These are phyloP conservation scores for Leucoraja erinaceus DNA, from an alignment of 2,113 vertebrate genomes.

Conservation along the genomic window DNA sequence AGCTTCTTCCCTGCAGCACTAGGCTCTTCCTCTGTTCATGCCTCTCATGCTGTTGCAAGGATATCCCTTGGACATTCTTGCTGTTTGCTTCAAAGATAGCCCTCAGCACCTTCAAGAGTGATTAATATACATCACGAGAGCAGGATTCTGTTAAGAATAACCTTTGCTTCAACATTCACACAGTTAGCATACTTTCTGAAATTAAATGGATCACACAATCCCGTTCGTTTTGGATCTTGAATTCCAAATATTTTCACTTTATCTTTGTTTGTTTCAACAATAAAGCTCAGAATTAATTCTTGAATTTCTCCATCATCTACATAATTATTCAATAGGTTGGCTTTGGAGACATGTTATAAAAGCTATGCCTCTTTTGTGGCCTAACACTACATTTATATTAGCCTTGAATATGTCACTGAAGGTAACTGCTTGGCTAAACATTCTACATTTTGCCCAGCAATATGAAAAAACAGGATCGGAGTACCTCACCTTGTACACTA, in stretches of 20 bases:
- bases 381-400: not conserved
- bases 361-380: not conserved
- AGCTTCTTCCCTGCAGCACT: not conserved
- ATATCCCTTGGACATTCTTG: conserved; percentile 24
- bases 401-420: not conserved
- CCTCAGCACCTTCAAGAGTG: not conserved
- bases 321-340: not conserved
- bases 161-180: not conserved
- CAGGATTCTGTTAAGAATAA: not conserved
- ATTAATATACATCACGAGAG: conserved; percentile 7
- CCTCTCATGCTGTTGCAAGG: conserved; percentile 18
- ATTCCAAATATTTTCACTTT: not conserved
- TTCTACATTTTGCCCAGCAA: not conserved
- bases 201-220: not conserved
- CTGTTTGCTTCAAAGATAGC: not conserved
- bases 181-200: not conserved
- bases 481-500: too few relatives aligned
- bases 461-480: not conserved
- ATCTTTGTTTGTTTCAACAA: not conserved
- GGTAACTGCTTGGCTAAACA: not conserved
- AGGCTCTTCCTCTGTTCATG: not conserved
- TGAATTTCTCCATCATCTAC: not conserved
- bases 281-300: not conserved
- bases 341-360: not conserved
- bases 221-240: not conserved